phyloP scores from a whole-genome alignment of 2,113 vertebrate genomes.

The Craseonycteris thonglongyai region DNA sequence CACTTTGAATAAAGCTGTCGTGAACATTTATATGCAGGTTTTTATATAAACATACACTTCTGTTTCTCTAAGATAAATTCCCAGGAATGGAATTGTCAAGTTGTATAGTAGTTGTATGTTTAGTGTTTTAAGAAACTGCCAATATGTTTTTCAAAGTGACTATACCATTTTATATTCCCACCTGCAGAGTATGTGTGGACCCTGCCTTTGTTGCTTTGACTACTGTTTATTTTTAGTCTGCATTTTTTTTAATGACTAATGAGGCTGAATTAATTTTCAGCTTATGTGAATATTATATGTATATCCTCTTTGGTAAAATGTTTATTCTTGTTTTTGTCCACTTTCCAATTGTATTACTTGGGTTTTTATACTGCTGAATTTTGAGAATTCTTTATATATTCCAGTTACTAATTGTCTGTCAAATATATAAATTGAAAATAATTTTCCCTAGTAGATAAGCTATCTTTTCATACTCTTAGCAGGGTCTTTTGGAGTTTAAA shows the following conservation, averaged over 20 bases:
- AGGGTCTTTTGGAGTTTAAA: not conserved
- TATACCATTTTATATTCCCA: not conserved
- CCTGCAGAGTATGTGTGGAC: not conserved
- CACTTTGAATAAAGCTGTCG: not conserved
- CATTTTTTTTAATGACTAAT: not conserved
- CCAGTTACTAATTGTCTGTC: not conserved
- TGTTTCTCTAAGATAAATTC: not conserved
- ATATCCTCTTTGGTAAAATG: not conserved
- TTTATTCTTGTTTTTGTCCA: not conserved
- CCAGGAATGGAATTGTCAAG: not conserved
- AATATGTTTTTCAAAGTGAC: not conserved
- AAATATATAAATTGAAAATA: not conserved
- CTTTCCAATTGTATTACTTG: not conserved
- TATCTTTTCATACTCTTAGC: not conserved
- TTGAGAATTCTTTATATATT: not conserved
- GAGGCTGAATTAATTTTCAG: not conserved
- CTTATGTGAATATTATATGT: not conserved
- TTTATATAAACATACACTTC: not conserved
- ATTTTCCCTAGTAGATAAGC: not conserved
- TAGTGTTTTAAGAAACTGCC: not conserved
- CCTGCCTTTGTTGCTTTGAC: not conserved
- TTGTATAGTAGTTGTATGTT: not conserved
- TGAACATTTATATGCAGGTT: not conserved
- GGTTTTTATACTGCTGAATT: not conserved
- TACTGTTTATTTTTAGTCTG: not conserved